Evolutionary conservation across 2,888 invertebrate species (phyloP), one percentile per base, ranked within the genome.

Genomic region (Hirtodrosophila cameraria): DNA sequence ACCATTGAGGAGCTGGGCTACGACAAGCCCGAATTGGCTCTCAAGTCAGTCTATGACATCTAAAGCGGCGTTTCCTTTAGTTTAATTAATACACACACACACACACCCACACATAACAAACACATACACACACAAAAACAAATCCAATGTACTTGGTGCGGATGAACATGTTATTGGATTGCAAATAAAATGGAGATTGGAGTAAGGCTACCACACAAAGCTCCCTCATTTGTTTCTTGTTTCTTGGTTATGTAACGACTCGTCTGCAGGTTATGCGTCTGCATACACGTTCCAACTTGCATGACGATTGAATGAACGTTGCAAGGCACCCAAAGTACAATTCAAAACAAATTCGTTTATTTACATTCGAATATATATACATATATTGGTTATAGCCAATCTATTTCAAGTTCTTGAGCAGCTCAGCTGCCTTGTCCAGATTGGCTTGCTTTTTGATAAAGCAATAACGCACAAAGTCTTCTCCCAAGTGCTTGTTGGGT

Each of bases 1-100:
- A 98, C 99, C 23, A 96, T 96, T 0, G 99, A 99, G 90, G 97
- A 99, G 89, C 93, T 99, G 86, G 99, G 99, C 64, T 99, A 97
- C 88, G 98, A 99, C 91, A 96, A 97, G 92, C 99, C 99, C 57
- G 99, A 99, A 92, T 92, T 99, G 90, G 97, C 96, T 64, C 92
- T 97, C 74, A 91, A 94, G 85, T 93, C 93, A 86, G 94, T 96
- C 55, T 95, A 93, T 88, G 94, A 96, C 59, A 73, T 87, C 58
- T 91, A 90, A 88, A 66, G 25, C 38, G 31, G 48, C 53, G 46
- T 62, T 65, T 39, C 27, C 31, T 50, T 69, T 78, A 85, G 72
- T 75, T 76, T 61, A 68, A 76, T 71, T 49, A 64, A 71, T 35
- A 63, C 41, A 63, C 48, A 67, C 42, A n/a, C n/a, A n/a, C n/a